Evolutionary conservation across 2,113 vertebrate genomes (phyloP).

Genomic region (Barbus barbus): DNA sequence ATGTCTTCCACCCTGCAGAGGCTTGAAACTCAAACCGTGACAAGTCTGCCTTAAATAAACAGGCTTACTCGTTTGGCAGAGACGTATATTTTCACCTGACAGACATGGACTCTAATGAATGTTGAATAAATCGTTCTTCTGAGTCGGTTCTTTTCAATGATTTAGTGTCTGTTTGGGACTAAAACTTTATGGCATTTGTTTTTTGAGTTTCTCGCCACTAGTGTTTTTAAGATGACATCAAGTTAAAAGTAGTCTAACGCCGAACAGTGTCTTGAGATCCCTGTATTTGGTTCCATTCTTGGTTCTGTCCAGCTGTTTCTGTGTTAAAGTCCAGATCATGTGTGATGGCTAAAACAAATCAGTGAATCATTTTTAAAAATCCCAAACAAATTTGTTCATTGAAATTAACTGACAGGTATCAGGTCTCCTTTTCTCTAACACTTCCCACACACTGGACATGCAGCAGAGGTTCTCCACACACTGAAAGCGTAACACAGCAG

Average conservation of each 20-base stretch:
- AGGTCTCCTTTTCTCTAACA: background rate
- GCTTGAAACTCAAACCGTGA: slow-evolving; percentile 33
- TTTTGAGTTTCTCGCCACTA: too few relatives aligned
- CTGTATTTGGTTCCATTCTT: background rate
- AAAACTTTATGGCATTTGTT: background rate
- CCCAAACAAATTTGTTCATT: background rate
- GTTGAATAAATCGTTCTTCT: background rate
- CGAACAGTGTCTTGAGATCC: background rate
- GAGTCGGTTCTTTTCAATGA: background rate
- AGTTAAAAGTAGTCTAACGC: background rate
- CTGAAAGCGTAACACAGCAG: slow-evolving; percentile 29
- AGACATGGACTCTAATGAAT: background rate
- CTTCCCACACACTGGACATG: background rate
- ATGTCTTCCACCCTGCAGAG: background rate
- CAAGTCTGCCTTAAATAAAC: slow-evolving; percentile 42
- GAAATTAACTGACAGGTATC: background rate
- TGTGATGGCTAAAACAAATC: background rate
- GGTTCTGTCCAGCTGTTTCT: background rate
- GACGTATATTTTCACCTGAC: slow-evolving; percentile 28
- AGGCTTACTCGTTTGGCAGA: slow-evolving; percentile 13
- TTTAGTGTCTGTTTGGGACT: background rate
- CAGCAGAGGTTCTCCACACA: slow-evolving; percentile 13
- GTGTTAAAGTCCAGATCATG: too few relatives aligned
- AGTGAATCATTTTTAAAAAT: background rate
- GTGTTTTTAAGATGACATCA: background rate